Evolutionary conservation across 1,140 invertebrate genomes (phyloP), one percentile per base, ranked within the genome.

Genomic region (Diorhabda sublineata): DNA sequence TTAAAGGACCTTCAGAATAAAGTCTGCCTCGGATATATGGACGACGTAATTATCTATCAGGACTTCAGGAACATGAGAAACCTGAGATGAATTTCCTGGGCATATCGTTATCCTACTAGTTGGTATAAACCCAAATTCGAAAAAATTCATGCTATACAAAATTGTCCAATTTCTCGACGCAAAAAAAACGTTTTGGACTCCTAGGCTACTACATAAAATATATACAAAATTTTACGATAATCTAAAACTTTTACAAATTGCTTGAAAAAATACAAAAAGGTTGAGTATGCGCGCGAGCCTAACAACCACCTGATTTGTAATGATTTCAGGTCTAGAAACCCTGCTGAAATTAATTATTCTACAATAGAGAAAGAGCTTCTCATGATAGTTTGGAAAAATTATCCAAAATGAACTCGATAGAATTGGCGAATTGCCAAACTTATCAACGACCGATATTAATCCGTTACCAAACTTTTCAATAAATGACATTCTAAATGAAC

Each of bases 331-430:
- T 70, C 59, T 45, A 26, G 26, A 26, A 26, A 26, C 1, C 1
- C 61, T 0, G 66, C 73, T 3, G 73, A 77, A 45, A 66, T 45
- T 67, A 77, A 76, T 61, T 77, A 77, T 64, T 56, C 58, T 1
- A 75, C 73, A 5, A 77, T 72, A 0, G 75, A 78, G 72, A 74
- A 77, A 63, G 82, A 84, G 79, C 74, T 75, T 59, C 52, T 8
- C 42, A 61, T 69, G 66, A 8, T 65, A 72, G 26, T 8, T 45
- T 7, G 57, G 64, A 42, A 57, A 70, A 52, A 59, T 59, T n/a
- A 68, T 73, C n/a, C 5, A 60, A 43, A 9, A 68, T 42, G 61
- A 47, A 58, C 58, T 71, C 8, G 42, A 43, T 44, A 59, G 64
- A 45, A 43, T 26, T 52, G 41, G 70, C 42, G 3, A 47, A 45